Evolutionary conservation across 2,888 invertebrate species (phyloP), one percentile per base, ranked within the genome.

Genomic region (Rotaria sp.): DNA sequence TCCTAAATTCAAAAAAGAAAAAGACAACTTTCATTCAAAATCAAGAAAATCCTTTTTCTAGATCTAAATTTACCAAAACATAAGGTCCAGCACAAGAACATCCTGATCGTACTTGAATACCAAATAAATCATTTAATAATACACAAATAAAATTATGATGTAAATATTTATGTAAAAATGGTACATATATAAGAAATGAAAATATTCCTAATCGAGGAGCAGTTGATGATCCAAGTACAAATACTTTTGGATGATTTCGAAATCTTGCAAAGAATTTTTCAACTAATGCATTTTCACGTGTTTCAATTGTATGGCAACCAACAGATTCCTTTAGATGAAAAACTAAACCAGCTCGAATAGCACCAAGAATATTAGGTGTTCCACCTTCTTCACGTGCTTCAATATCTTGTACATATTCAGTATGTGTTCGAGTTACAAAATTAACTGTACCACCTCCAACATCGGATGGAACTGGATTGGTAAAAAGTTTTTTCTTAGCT

Each of bases 141-240:
- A 95, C 94, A 88, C 94, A 94, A 24, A 96, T 94, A 93, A 94
- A 94, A 91, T 96, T 96, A 91, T 96, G 95, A 90, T 96, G 96
- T 3, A 96, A 93, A 90, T 95, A 96, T 26, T 85, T 80, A 1
- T 55, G 35, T 24, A 30, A 5, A 41, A 94, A 92, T 0, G 94
- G 94, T 90, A 96, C 95, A 88, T 94, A 93, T 85, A 96, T 94
- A 92, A 96, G 93, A 89, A 96, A 94, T 11, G 96, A 95, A 90
- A 96, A 95, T 87, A 96, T 94, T 5, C 96, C 95, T 48, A 96
- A 92, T 4, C 92, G 89, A 84, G 94, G 92, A 26, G 88, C 89
- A 21, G 87, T 87, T 5, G 87, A 86, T 87, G 89, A 89, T 30
- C 95, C 95, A 11, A 96, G 92, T 21, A 95, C 92, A 45, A 67